Conservation (phyloP, 2,797 vertebrate species). For the Chaenodraco wilsoni region DNA sequence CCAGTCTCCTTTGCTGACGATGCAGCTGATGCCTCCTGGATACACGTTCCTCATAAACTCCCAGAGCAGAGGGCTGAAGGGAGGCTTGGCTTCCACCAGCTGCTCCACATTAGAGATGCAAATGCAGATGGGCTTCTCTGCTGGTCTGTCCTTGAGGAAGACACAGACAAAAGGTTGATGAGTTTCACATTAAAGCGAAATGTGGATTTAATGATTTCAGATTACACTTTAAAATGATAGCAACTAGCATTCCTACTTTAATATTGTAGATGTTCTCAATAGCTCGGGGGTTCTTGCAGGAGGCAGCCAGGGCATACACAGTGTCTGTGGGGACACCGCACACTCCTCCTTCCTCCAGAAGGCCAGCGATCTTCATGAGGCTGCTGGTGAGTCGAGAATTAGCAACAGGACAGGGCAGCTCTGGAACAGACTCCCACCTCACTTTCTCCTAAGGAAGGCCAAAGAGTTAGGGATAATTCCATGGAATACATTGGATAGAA, state of each 20-base stretch:
- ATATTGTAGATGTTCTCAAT: constrained; percentile 88
- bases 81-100: constrained; percentile 86
- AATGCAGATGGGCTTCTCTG: constrained; percentile 92
- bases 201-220: neutral
- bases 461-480: neutral
- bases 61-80: constrained; percentile 92
- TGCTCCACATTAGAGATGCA: constrained; percentile 92
- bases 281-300: constrained; percentile 89
- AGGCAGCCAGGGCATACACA: constrained; percentile 89
- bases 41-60: constrained; percentile 93
- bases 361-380: constrained; percentile 81
- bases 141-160: constrained; percentile 86
- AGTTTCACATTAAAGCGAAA: neutral
- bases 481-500: neutral
- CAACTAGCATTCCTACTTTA: constrained; percentile 72
- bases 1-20: constrained; percentile 92
- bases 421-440: constrained; percentile 50
- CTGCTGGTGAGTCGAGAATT: constrained; percentile 85
- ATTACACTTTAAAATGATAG: neutral
- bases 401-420: constrained; percentile 77
- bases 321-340: constrained; percentile 92
- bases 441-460: constrained; percentile 55
- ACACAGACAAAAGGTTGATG: constrained; percentile 24
- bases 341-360: constrained; percentile 84
- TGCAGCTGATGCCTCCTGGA: constrained; percentile 92